phyloP scores from a whole-genome alignment of 2,888 invertebrate genomes.

The Punctoribates punctum region DNA sequence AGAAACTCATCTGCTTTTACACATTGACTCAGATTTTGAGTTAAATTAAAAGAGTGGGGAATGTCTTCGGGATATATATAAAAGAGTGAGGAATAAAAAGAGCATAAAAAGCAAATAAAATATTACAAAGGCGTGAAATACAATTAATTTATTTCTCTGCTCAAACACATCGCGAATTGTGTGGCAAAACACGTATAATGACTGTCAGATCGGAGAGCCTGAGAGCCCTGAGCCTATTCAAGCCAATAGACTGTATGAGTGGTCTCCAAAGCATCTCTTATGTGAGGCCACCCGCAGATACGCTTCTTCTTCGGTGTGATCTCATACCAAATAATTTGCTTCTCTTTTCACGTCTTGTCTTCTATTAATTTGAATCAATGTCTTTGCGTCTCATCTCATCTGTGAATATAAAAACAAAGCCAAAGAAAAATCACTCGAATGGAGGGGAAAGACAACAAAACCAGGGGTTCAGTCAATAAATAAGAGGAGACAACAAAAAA shows the following conservation, averaged over 20 bases:
- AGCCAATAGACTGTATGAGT: not conserved
- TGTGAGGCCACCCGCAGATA: constrained; percentile 36
- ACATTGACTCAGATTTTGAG: too few species aligned
- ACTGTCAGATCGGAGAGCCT: not conserved
- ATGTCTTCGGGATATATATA: too few species aligned
- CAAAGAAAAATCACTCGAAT: not conserved
- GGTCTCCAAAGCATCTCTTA: not conserved
- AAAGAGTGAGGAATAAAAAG: too few species aligned
- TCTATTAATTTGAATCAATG: constrained; percentile 10
- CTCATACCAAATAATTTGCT: constrained; percentile 23
- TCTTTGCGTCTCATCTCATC: not conserved
- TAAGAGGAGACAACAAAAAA: not conserved
- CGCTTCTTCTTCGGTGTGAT: constrained; percentile 22
- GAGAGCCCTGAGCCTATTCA: not conserved
- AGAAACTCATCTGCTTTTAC: constrained; percentile 13
- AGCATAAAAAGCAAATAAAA: constrained; percentile 16
- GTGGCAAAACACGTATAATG: constrained; percentile 13
- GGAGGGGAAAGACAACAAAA: not conserved
- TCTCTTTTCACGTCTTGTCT: not conserved
- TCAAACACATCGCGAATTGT: constrained; percentile 13
- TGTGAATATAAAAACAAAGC: constrained; percentile 3
- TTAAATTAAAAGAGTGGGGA: too few species aligned
- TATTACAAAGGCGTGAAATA: constrained; percentile 35
- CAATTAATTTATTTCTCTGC: constrained; percentile 29
- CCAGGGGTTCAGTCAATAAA: not conserved